Percentiles rank a stretch among this genome's conserved stretches.
phyloP scores from a whole-genome alignment of 2,797 vertebrate species.

The Phrynocephalus forsythii region DNA sequence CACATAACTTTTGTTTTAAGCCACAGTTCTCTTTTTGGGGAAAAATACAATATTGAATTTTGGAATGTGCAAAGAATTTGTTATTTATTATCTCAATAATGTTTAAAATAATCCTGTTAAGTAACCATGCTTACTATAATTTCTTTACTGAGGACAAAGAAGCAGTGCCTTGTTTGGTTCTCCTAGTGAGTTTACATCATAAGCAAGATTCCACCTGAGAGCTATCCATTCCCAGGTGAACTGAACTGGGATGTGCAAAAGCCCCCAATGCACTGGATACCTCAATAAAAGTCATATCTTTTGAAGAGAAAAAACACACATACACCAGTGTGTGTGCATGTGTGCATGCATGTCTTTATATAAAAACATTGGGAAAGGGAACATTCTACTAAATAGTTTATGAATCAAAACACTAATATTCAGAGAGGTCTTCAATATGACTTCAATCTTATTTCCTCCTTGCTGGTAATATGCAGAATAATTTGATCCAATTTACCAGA shows the following conservation, averaged over 20 bases:
- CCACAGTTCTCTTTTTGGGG: too few relatives aligned
- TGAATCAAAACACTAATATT: background rate
- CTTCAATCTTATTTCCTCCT: background rate
- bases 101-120: background rate
- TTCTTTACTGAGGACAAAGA: background rate
- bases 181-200: background rate
- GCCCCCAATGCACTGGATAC: too few relatives aligned
- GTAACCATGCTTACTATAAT: background rate
- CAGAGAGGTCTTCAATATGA: background rate
- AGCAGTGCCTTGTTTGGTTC: too few relatives aligned
- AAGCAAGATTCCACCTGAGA: background rate
- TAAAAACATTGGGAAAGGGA: too few relatives aligned
- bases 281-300: too few relatives aligned
- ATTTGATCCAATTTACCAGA: background rate
- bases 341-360: too few relatives aligned
- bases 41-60: background rate
- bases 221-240: background rate
- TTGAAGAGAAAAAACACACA: too few relatives aligned
- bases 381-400: too few relatives aligned
- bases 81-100: background rate
- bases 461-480: background rate
- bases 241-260: too few relatives aligned
- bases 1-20: too few relatives aligned
- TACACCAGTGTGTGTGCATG: too few relatives aligned
- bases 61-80: background rate